Base-by-base conservation (phyloP, 1,140 invertebrate genomes). In the Drosophila kanapiae region DNA sequence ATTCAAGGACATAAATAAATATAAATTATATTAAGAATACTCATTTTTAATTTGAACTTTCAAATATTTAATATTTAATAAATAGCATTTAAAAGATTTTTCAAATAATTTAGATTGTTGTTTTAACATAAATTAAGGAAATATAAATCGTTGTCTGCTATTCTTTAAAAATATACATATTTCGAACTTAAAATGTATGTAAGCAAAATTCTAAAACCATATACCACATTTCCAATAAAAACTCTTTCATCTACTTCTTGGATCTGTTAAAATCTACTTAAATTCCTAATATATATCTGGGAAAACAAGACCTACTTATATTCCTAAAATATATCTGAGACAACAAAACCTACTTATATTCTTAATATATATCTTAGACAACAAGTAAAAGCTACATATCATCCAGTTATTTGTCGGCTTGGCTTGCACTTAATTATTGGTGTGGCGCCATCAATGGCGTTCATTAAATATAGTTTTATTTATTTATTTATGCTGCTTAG, bases 391-490 rank as follows among this genome's bases (percentile, higher is more conserved):
- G 9, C 18, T 29, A 71, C 65, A 49, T 48, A 71, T 72, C 69
- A 72, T 71, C 29, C 11, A 14, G 37, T 42, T 29, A 71, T 72
- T 59, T 71, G 67, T 71, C n/a, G 68, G 45, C 37, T 37, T 49
- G 27, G 23, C 48, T 35, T 48, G 18, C 51, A 59, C 43, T 71
- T 38, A 38, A 54, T 38, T 71, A 37, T 42, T 4, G 49, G 31
- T 35, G 23, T 72, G 69, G 69, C 69, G 69, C 54, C 72, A 67
- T 29, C 37, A 35, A 62, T 40, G 23, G 35, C 54, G 13, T 48
- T 77, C 63, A 77, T 77, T 77, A 77, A 57, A 40, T 57, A 77
- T 69, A 69, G 54, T 43, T 42, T 47, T 68, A 77, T 77, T 77
- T 76, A 67, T 64, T 75, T 75, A 57, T 76, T 60, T 60, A 40